phyloP scores from a whole-genome alignment of 2,888 invertebrate species.

The Cheilosia variabilis region DNA sequence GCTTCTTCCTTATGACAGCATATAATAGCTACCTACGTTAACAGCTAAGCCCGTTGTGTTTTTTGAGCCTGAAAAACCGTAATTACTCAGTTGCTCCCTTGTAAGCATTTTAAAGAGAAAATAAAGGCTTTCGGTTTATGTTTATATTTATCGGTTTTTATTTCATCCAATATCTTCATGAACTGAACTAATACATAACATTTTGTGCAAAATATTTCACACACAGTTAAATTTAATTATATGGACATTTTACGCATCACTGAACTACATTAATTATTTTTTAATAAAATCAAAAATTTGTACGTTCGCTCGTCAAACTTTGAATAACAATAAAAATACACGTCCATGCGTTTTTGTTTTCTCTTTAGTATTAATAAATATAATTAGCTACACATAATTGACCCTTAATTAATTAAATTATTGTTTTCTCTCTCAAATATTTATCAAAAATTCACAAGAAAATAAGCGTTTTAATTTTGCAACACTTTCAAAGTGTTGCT shows the following conservation, averaged over 20 bases:
- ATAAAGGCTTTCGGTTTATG: not conserved
- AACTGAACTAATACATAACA: slow-evolving; percentile 51
- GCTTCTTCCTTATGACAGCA: too few species aligned
- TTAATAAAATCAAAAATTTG: slow-evolving; percentile 59
- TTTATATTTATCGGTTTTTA: slow-evolving; percentile 18
- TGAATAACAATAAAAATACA: slow-evolving; percentile 26
- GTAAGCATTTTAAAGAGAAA: too few species aligned
- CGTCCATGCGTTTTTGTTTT: slow-evolving; percentile 17
- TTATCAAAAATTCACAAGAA: slow-evolving; percentile 36
- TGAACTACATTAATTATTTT: slow-evolving; percentile 27
- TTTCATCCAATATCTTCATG: slow-evolving; percentile 47
- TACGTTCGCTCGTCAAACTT: slow-evolving; percentile 52
- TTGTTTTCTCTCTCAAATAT: slow-evolving; percentile 10
- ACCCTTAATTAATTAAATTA: slow-evolving; percentile 54
- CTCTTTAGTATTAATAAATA: slow-evolving; percentile 49
- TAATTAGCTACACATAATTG: slow-evolving; percentile 70
- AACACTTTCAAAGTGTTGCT: slow-evolving; percentile 30
- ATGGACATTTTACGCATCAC: slow-evolving; percentile 19
- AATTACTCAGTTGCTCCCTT: too few species aligned
- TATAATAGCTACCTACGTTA: too few species aligned
- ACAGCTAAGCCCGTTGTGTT: too few species aligned
- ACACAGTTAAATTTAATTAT: slow-evolving; percentile 20
- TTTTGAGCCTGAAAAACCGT: too few species aligned
- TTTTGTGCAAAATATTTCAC: slow-evolving; percentile 45
- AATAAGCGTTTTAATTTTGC: slow-evolving; percentile 53